Percentiles rank a stretch among this genome's conserved stretches.
Evolutionary conservation across 2,888 invertebrate species (phyloP).

Genomic region (Sericinus montela): DNA sequence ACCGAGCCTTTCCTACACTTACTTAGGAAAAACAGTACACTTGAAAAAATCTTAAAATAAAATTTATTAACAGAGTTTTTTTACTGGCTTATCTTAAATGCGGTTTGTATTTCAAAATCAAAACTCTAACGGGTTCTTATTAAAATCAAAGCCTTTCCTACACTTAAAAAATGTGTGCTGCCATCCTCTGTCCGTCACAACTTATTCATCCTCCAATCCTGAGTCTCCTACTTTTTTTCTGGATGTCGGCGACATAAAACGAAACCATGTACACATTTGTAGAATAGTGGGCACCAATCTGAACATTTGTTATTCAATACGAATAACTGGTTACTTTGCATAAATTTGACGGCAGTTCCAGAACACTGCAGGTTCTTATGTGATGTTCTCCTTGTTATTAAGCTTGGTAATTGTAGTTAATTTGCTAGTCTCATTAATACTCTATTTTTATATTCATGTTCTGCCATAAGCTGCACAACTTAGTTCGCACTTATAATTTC

Average conservation of each 20-base stretch:
- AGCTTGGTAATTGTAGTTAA: neutral
- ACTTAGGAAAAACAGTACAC: no score
- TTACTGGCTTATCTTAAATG: no score
- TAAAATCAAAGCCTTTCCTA: no score
- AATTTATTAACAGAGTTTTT: no score
- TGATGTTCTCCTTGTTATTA: constrained; percentile 6
- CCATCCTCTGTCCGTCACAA: neutral
- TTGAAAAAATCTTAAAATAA: no score
- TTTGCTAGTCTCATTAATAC: neutral
- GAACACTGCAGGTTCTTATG: constrained; percentile 5
- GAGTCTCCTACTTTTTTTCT: neutral
- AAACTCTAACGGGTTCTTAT: no score
- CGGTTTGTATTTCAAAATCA: no score
- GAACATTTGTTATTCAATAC: constrained; percentile 35
- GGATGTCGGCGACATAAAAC: constrained; percentile 12
- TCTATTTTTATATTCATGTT: neutral
- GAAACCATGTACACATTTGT: constrained; percentile 27
- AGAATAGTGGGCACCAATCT: constrained; percentile 26
- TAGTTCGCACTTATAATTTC: no score
- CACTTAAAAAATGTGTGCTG: neutral
- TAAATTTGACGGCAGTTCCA: constrained; percentile 26
- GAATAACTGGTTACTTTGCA: constrained; percentile 33
- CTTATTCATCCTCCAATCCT: neutral
- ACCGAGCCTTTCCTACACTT: no score
- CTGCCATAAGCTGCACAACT: no score